phyloP scores from a whole-genome alignment of 2,888 invertebrate species.

The Polymixis flavicincta region DNA sequence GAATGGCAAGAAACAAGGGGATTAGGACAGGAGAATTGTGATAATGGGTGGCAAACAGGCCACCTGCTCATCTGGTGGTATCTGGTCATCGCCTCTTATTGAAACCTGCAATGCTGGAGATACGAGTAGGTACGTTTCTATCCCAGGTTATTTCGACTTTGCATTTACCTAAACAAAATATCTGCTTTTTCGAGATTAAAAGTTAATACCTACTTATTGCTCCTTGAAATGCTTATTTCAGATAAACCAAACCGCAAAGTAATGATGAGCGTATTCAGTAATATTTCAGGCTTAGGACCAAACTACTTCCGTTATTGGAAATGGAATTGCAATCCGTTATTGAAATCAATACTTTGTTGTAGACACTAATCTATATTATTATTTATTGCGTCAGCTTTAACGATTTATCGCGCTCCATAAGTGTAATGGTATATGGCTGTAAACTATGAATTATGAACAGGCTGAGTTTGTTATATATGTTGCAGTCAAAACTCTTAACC shows the following conservation, averaged over 20 bases:
- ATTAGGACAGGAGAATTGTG: too few relatives aligned
- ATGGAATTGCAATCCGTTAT: slow-evolving; percentile 37
- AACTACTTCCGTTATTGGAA: slow-evolving; percentile 44
- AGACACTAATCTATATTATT: slow-evolving; percentile 33
- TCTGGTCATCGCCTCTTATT: neutral
- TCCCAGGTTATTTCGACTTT: neutral
- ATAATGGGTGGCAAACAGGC: neutral
- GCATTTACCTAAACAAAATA: neutral
- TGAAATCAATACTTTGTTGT: slow-evolving; percentile 33
- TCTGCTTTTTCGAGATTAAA: neutral
- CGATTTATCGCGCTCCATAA: slow-evolving; percentile 31
- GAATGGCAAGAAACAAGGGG: too few relatives aligned
- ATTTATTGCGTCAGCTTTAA: slow-evolving; percentile 29
- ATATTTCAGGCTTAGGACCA: slow-evolving; percentile 21
- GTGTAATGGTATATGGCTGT: slow-evolving; percentile 4
- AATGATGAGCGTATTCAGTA: neutral
- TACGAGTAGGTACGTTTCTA: neutral
- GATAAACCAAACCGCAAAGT: neutral
- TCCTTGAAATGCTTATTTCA: neutral
- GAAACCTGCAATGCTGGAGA: neutral
- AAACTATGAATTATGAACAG: slow-evolving; percentile 6
- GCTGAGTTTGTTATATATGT: neutral
- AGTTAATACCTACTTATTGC: neutral
- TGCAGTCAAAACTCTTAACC: too few relatives aligned
- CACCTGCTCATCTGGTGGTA: neutral